phyloP scores from a whole-genome alignment of 2,797 vertebrate species.

The Rhabdomys pumilio region DNA sequence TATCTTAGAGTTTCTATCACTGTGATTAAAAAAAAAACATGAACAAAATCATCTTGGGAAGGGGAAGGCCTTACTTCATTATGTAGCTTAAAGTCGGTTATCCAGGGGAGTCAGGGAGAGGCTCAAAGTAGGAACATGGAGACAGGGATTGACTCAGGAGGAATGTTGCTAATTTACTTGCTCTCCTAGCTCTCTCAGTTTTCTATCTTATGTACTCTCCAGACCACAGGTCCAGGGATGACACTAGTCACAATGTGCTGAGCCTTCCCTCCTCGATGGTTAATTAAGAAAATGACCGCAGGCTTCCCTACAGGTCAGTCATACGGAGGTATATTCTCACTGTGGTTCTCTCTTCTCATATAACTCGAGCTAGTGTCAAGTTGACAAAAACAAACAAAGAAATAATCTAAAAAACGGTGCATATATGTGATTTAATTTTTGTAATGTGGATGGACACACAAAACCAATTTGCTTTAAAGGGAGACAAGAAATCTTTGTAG shows the following conservation, averaged over 20 bases:
- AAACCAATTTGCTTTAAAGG: neutral
- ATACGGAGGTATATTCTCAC: neutral
- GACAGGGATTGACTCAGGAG: neutral
- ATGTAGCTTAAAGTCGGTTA: neutral
- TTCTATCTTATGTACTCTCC: neutral
- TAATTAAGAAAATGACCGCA: neutral
- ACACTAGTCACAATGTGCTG: neutral
- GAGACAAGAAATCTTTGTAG: neutral
- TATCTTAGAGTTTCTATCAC: neutral
- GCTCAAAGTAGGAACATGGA: neutral
- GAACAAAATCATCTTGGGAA: neutral
- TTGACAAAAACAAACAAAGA: neutral
- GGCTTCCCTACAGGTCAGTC: neutral
- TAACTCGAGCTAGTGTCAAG: neutral
- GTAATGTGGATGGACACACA: neutral
- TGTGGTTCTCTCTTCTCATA: no score
- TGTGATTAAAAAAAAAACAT: neutral
- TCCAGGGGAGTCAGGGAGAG: neutral
- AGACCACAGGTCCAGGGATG: neutral
- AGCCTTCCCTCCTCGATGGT: neutral
- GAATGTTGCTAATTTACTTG: neutral
- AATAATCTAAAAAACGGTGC: neutral
- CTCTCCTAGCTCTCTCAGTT: neutral
- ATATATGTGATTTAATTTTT: neutral
- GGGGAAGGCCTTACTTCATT: neutral